Base-by-base conservation (phyloP, 1,140 invertebrate species). In the Drosophila lowei region DNA sequence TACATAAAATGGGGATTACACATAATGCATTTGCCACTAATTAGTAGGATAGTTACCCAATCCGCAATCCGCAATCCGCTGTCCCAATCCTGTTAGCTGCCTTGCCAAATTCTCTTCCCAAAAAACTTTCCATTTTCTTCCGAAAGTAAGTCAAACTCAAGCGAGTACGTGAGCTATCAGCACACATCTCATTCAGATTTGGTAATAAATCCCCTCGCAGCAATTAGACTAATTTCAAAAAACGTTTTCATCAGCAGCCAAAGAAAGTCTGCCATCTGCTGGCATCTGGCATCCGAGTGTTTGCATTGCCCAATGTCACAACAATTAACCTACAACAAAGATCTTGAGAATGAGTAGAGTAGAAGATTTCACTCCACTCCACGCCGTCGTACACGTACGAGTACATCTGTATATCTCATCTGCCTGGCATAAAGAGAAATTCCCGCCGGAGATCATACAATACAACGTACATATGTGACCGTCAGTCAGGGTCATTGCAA, bases 291-390 rank as follows among this genome's bases (percentile, higher is more conserved):
- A 49, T 66, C 4, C 65, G 59, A 52, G 54, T 43, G 43, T 13
- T 34, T 70, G 79, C 70, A 74, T 85, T 86, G 74, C 81, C 47
- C 81, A 86, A 86, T 86, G 81, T 68, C 81, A 78, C 64, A 75
- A 88, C 83, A 67, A 88, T 86, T 86, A 86, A 86, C 81, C 81
- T 46, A 86, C 64, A 72, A 81, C 70, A 50, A 66, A 85, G 81
- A 85, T 85, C 81, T 85, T 80, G 77, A 67, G 76, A 53, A 64
- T 47, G 25, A 41, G 65, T 46, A 64, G 77, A 86, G 68, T 41
- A 64, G 77, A 88, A 81, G 81, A 86, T 86, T 86, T 86, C 81
- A 67, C 81, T 76, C 15, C 5, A 5, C 23, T 23, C 23, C 23
- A 23, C 23, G 2, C 23, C 23, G 3, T 0, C 5, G 23, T 25